Conservation (phyloP, 2,113 vertebrate species). For the Laticauda colubrina region DNA sequence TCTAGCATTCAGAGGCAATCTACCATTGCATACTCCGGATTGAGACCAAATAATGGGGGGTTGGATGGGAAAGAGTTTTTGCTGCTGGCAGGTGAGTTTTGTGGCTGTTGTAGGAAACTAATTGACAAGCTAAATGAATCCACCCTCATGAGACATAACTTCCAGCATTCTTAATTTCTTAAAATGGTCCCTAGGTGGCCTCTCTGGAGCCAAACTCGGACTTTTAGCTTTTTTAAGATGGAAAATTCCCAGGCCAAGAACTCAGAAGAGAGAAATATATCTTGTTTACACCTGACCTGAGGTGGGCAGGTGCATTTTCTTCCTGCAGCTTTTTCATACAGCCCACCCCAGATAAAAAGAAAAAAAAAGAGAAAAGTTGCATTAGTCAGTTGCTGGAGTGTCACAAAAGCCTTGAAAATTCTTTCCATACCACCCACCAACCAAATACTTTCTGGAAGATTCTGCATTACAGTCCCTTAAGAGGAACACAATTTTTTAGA, state of each 20-base stretch:
- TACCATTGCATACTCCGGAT: not conserved
- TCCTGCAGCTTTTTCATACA: no score
- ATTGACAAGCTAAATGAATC: not conserved
- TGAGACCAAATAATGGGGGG: not conserved
- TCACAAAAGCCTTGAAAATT: not conserved
- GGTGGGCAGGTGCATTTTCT: not conserved
- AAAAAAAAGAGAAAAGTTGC: not conserved
- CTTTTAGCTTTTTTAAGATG: not conserved
- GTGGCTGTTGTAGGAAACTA: no score
- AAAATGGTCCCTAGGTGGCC: accelerated
- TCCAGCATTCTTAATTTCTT: not conserved
- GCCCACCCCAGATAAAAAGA: not conserved
- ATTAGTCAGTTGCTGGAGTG: not conserved
- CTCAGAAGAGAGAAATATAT: not conserved
- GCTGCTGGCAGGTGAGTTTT: not conserved
- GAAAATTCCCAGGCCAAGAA: not conserved
- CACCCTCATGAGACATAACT: not conserved
- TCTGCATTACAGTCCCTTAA: not conserved
- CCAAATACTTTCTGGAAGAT: not conserved
- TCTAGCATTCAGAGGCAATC: not conserved
- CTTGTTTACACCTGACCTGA: not conserved
- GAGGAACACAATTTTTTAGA: not conserved
- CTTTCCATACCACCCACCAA: constrained; percentile 7
- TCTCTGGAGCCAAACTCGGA: not conserved
- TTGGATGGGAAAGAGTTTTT: not conserved